Evolutionary conservation across 2,113 vertebrate genomes (phyloP).

Genomic region (Sceloporus tristichus): DNA sequence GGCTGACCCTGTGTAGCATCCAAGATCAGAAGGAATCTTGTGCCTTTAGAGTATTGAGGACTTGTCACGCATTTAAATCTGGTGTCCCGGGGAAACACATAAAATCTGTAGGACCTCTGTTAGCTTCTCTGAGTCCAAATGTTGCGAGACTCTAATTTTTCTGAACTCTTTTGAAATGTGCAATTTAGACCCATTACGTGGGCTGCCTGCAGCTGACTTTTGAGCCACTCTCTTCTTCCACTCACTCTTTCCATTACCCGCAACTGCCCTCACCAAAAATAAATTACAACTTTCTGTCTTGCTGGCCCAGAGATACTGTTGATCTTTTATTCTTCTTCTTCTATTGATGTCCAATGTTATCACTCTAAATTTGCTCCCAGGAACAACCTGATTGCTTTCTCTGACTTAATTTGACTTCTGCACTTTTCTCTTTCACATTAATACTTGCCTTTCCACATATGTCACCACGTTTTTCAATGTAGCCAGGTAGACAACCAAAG

Average conservation of each 20-base stretch:
- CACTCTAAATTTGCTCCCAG: conserved; percentile 34
- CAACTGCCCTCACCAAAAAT: background rate
- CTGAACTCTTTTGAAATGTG: background rate
- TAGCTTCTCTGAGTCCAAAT: background rate
- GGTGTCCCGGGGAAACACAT: background rate
- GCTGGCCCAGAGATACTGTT: conserved; percentile 11
- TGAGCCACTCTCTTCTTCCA: background rate
- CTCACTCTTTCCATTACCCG: conserved; percentile 1
- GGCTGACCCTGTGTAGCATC: too few species aligned
- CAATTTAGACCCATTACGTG: background rate
- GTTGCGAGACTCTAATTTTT: background rate
- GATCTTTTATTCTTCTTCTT: conserved; percentile 20
- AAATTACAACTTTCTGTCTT: conserved; percentile 1
- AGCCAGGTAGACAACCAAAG: background rate
- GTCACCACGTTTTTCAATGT: background rate
- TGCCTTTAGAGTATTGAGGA: too few species aligned
- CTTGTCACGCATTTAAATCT: background rate
- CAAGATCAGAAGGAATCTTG: too few species aligned
- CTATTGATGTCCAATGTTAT: conserved; percentile 24
- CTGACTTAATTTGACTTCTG: background rate
- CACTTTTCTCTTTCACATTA: background rate
- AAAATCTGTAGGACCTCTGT: too few species aligned
- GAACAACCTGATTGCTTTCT: conserved; percentile 27
- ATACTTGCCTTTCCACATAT: background rate
- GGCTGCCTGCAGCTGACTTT: conserved; percentile 17